Conservation (phyloP, 2,797 vertebrate species). For the Enteromius mattozi region DNA sequence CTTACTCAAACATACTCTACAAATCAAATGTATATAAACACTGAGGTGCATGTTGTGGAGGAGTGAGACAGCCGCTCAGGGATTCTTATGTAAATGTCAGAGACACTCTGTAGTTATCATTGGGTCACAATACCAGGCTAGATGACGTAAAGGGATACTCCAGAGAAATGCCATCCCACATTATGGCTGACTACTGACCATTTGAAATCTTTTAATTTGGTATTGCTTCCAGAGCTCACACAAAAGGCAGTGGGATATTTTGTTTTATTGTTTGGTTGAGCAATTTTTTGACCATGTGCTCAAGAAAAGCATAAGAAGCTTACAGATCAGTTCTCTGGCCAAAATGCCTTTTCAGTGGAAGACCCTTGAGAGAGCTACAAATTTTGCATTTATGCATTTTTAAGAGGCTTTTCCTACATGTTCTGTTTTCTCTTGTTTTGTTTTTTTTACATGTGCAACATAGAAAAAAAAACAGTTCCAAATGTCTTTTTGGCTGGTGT, state of each 20-base stretch:
- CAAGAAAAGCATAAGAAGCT: slow-evolving; percentile 9
- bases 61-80: not conserved
- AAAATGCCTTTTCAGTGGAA: slow-evolving; percentile 13
- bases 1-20: not conserved
- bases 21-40: slow-evolving; percentile 9
- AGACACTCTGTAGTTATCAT: slow-evolving; percentile 8
- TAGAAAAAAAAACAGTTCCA: not conserved
- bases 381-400: slow-evolving; percentile 31
- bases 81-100: slow-evolving; percentile 39
- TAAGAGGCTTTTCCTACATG: slow-evolving; percentile 16
- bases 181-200: not conserved
- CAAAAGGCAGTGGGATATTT: not conserved
- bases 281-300: not conserved
- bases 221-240: not conserved
- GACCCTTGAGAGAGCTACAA: not conserved
- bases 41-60: not conserved
- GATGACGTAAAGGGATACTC: not conserved
- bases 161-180: slow-evolving; percentile 2
- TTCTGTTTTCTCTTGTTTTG: slow-evolving; percentile 5
- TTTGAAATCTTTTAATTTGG: not conserved
- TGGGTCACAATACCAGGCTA: not conserved
- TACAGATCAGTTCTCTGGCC: not conserved
- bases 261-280: not conserved
- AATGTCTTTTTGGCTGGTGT: not conserved
- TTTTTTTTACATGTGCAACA: not conserved